These are phyloP conservation scores for Scomber scombrus DNA, from an alignment of 2,113 vertebrate species.

Conservation along the genomic window DNA sequence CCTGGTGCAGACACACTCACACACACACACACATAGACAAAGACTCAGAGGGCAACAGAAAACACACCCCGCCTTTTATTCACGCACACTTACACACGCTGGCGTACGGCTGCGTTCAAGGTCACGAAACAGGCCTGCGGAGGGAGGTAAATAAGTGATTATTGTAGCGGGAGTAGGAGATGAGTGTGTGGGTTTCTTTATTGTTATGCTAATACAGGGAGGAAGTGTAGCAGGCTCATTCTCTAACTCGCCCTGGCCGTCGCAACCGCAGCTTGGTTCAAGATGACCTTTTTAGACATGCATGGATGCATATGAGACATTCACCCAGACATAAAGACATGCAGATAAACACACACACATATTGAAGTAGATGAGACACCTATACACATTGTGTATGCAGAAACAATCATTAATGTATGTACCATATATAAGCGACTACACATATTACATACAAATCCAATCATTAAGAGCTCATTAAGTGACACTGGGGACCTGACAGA, in stretches of 20 bases:
- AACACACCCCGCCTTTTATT: slow-evolving; percentile 35
- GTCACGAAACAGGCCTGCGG: slow-evolving; percentile 61
- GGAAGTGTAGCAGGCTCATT: slow-evolving; percentile 39
- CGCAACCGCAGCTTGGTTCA: slow-evolving; percentile 40
- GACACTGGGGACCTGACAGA: background rate
- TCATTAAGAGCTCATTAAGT: background rate
- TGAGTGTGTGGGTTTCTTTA: slow-evolving; percentile 57
- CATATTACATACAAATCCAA: background rate
- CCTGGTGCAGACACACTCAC: background rate
- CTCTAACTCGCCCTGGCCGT: slow-evolving; percentile 34
- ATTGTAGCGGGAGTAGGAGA: slow-evolving; percentile 53
- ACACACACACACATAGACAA: slow-evolving; percentile 19
- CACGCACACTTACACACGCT: slow-evolving; percentile 38
- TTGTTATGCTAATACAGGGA: slow-evolving; percentile 71
- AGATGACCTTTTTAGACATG: slow-evolving; percentile 77
- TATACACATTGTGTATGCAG: background rate
- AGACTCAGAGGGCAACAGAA: slow-evolving; percentile 3
- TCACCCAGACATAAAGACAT: slow-evolving; percentile 25
- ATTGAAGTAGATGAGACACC: background rate
- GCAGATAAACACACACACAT: slow-evolving; percentile 23
- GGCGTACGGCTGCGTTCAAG: slow-evolving; percentile 59
- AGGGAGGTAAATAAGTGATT: slow-evolving; percentile 75
- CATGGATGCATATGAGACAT: slow-evolving; percentile 67
- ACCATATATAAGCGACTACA: background rate
- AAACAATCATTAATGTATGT: too few species aligned